phyloP scores from a whole-genome alignment of 2,888 invertebrate species.

The Lysandra bellargus region DNA sequence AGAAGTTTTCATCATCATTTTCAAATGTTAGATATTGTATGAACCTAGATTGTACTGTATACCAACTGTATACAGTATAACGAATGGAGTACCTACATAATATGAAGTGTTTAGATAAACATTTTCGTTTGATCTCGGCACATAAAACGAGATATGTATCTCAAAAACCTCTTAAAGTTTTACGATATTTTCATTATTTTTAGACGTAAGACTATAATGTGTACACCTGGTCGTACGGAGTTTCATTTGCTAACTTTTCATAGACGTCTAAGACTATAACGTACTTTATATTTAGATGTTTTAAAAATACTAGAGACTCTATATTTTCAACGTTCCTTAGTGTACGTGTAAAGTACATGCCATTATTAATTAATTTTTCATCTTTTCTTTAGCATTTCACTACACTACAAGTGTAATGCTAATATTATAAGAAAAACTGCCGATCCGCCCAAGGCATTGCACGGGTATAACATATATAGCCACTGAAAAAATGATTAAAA shows the following conservation, averaged over 20 bases:
- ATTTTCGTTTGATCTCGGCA: slow-evolving; percentile 38
- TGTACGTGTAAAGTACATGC: too few species aligned
- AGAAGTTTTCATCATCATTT: too few species aligned
- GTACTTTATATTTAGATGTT: background rate
- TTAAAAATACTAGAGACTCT: background rate
- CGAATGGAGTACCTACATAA: slow-evolving; percentile 27
- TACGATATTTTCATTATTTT: slow-evolving; percentile 12
- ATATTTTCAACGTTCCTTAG: background rate
- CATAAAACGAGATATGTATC: slow-evolving; percentile 34
- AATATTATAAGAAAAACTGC: too few species aligned
- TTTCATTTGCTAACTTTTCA: background rate
- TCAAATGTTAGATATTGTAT: background rate
- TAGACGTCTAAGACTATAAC: background rate
- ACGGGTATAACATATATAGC: too few species aligned
- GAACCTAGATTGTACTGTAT: background rate
- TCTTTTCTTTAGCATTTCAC: too few species aligned
- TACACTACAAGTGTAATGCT: too few species aligned
- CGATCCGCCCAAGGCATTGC: too few species aligned
- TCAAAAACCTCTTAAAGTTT: slow-evolving; percentile 20
- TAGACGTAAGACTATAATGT: background rate
- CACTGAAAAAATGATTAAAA: too few species aligned
- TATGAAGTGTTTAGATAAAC: slow-evolving; percentile 36
- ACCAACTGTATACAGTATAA: background rate
- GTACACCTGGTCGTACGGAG: background rate
- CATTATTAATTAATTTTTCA: too few species aligned